Conservation (phyloP, 2,113 vertebrate species). For the Phyllopteryx taeniolatus region DNA sequence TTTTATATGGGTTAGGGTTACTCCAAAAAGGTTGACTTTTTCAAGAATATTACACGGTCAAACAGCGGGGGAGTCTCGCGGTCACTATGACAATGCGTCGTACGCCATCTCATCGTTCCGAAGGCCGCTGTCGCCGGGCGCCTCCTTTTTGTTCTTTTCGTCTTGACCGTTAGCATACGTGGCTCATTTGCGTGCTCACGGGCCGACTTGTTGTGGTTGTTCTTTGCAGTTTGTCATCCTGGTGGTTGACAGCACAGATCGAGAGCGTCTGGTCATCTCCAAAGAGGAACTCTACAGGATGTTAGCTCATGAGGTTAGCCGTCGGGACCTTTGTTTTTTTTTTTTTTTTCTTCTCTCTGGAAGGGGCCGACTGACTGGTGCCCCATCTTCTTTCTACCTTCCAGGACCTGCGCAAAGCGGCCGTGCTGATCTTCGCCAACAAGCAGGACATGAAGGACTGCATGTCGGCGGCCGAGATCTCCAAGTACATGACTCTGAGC, state of each 20-base stretch:
- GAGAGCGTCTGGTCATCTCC: conserved; percentile 94
- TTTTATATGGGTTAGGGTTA: too few relatives aligned
- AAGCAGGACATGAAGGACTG: conserved; percentile 98
- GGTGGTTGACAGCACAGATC: conserved; percentile 98
- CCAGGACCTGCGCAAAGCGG: conserved; percentile 93
- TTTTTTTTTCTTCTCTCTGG: conserved; percentile 20
- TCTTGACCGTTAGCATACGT: too few relatives aligned
- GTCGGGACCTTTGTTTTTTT: not conserved
- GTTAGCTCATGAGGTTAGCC: conserved; percentile 93
- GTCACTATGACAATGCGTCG: not conserved
- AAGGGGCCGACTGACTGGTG: too few relatives aligned
- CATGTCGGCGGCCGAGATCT: conserved; percentile 97
- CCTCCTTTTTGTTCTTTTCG: not conserved
- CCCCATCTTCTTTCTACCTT: not conserved
- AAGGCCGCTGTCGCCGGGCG: not conserved
- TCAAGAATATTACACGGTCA: too few relatives aligned
- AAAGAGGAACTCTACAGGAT: conserved; percentile 98
- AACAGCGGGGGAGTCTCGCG: too few relatives aligned
- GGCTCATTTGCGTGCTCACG: too few relatives aligned
- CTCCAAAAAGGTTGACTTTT: too few relatives aligned
- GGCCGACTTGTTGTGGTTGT: not conserved
- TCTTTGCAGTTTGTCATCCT: conserved; percentile 89
- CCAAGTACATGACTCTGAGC: conserved; percentile 94
- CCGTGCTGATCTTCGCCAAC: conserved; percentile 96
- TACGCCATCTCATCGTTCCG: not conserved